A percentile compares a stretch with the other conserved stretches of the same genome.
phyloP scores from a whole-genome alignment of 2,113 vertebrate species.

The Malurus elegans region DNA sequence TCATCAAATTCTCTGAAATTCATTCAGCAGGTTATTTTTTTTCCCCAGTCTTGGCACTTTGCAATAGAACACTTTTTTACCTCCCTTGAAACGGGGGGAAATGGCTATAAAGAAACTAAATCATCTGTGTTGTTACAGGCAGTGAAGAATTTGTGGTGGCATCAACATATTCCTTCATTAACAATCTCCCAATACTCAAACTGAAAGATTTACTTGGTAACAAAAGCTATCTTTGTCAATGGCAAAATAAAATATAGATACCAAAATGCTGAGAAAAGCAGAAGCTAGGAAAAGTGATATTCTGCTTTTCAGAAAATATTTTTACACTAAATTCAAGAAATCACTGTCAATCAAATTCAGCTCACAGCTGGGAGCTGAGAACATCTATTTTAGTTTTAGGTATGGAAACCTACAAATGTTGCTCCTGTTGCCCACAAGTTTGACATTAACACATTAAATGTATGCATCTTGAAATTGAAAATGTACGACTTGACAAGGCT shows the following conservation, averaged over 20 bases:
- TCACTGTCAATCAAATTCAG: neutral
- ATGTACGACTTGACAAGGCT: neutral
- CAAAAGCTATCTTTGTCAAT: neutral
- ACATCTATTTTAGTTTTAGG: neutral
- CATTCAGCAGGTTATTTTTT: neutral
- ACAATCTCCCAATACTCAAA: neutral
- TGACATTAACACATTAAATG: neutral
- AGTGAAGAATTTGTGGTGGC: neutral
- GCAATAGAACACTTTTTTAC: neutral
- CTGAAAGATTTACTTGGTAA: neutral
- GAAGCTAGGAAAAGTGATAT: neutral
- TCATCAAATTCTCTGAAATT: neutral
- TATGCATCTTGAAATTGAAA: neutral
- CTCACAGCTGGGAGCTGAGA: neutral
- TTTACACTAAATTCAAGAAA: neutral
- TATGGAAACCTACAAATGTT: neutral
- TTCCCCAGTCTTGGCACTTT: neutral
- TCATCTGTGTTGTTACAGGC: neutral
- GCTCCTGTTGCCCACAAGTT: neutral
- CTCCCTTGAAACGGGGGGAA: accelerated
- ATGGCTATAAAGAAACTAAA: neutral
- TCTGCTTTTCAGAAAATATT: neutral
- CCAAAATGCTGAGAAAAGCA: neutral
- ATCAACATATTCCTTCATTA: neutral
- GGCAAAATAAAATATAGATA: neutral